Percentiles rank a stretch among this genome's conserved stretches.
Conservation (phyloP, 2,888 invertebrate genomes). For the Onthophagus sagittarius region DNA sequence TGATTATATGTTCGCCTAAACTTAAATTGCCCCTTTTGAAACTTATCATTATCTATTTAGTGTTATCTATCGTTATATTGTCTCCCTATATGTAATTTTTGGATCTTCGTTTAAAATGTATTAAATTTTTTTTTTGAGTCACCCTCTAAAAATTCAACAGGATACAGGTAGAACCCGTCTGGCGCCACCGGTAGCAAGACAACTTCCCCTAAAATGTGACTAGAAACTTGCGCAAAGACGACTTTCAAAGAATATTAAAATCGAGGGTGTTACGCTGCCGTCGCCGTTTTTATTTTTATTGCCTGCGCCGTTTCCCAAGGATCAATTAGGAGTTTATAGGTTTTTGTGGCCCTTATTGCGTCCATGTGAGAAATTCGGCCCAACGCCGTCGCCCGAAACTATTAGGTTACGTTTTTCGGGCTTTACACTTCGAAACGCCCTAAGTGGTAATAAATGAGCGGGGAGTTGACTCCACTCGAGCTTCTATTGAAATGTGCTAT, state of each 20-base stretch:
- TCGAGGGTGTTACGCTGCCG: not conserved
- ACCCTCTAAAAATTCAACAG: not conserved
- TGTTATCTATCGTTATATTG: too few relatives aligned
- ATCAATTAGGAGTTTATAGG: constrained; percentile 11
- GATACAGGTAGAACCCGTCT: constrained; percentile 33
- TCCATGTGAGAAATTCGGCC: constrained; percentile 11
- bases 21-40: too few relatives aligned
- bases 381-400: not conserved
- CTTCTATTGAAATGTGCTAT: constrained; percentile 9
- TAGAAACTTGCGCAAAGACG: constrained; percentile 19
- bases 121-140: not conserved
- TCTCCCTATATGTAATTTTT: too few relatives aligned
- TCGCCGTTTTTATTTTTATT: not conserved
- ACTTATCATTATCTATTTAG: too few relatives aligned
- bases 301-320: constrained; percentile 5
- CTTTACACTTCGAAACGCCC: not conserved
- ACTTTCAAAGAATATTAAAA: constrained; percentile 31
- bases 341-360: constrained; percentile 10
- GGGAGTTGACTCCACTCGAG: constrained; percentile 3
- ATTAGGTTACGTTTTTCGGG: constrained; percentile 7
- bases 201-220: constrained; percentile 22
- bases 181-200: constrained; percentile 33
- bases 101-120: not conserved
- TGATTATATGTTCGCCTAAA: too few relatives aligned
- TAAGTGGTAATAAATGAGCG: constrained; percentile 9